Base-by-base conservation (phyloP, 2,797 vertebrate species). In the Onychomys arenicola region DNA sequence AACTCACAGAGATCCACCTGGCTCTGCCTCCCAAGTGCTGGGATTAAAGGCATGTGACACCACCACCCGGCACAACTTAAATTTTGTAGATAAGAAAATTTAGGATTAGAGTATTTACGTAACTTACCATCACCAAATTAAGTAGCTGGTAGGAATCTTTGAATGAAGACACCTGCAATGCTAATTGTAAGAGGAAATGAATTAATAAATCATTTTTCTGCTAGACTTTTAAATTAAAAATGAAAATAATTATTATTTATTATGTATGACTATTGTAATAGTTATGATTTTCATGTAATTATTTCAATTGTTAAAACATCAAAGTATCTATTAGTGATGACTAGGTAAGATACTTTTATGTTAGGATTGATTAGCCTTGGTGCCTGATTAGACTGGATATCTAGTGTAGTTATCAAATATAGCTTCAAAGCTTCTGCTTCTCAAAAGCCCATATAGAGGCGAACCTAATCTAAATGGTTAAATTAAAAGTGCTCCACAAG, bases 61-160 rank as follows among this genome's bases (percentile, higher is more conserved):
- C n/a, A n/a, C n/a, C n/a, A n/a, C n/a, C n/a, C n/a, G n/a, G n/a
- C n/a, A n/a, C n/a, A 86, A 55, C 75, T 63, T 97, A 89, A 23
- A 61, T 83, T 92, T 94, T 90, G 2, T 27, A 87, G 61, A 67
- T 76, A 27, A 94, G n/a, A 82, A 88, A 73, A 69, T 27, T 77
- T 88, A 88, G 25, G 73, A 71, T 91, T 94, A 94, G 40, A 63
- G 6, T 82, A 90, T 95, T 95, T 85, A 85, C 67, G 40, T 94
- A 89, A 85, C 37, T 93, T 81, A 37, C 69, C 10, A 57, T 91
- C 16, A 80, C 37, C n/a, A 89, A 92, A 73, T 90, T 78, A 87
- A 92, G 61, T 27, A 65, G 0, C 23, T 83, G 52, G 25, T 43
- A 59, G 76, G n/a, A 80, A 69, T 75, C 85, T 95, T 59, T 90